A percentile compares a stretch with the other conserved stretches of the same genome.
Evolutionary conservation across 2,113 vertebrate species (phyloP).

Genomic region (Trinectes maculatus): DNA sequence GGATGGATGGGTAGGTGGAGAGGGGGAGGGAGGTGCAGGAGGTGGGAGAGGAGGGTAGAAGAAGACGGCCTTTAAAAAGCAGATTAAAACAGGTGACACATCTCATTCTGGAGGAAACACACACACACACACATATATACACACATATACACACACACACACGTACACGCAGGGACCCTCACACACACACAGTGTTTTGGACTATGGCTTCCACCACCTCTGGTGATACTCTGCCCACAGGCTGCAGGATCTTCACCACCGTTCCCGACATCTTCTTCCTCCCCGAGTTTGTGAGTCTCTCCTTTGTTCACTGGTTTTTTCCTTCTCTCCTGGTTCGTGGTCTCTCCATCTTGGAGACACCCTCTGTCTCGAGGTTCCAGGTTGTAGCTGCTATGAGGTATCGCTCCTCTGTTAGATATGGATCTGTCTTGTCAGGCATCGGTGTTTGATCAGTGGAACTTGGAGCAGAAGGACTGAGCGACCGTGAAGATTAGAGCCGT

Average conservation of each 20-base stretch:
- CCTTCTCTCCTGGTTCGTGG: too few species aligned
- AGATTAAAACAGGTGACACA: constrained; percentile 28
- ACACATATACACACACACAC: background rate
- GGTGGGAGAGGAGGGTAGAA: background rate
- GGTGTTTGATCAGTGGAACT: constrained; percentile 26
- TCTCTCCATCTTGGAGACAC: background rate
- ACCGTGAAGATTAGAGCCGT: background rate
- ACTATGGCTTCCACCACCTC: constrained; percentile 76
- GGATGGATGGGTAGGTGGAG: constrained; percentile 22
- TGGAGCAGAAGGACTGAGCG: background rate
- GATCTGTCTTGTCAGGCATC: background rate
- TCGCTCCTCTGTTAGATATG: constrained; percentile 4
- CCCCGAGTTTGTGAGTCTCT: constrained; percentile 80
- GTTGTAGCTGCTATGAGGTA: background rate
- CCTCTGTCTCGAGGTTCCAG: too few species aligned
- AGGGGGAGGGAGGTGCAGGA: background rate
- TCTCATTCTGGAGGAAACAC: constrained; percentile 26
- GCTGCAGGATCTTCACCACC: constrained; percentile 70
- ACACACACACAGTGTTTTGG: constrained; percentile 26
- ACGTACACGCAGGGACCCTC: too few species aligned
- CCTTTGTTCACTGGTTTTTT: background rate
- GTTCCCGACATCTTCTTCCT: constrained; percentile 81
- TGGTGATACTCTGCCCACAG: constrained; percentile 63
- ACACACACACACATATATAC: background rate
- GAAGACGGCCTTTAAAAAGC: constrained; percentile 49